Conservation (phyloP, 2,797 vertebrate genomes). For the Enteromius viviparus region DNA sequence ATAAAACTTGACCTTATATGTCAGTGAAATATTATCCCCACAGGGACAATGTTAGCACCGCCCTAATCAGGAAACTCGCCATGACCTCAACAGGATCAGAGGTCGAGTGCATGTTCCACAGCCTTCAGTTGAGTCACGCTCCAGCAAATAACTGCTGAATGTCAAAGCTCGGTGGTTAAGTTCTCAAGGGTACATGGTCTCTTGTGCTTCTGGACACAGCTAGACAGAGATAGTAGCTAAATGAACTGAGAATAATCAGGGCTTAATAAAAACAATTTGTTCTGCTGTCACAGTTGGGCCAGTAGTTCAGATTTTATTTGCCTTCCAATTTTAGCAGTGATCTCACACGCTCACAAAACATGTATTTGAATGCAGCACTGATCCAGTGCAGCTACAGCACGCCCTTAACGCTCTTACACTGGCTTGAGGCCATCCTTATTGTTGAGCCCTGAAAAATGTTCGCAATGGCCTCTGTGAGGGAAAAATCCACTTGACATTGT, state of each 20-base stretch:
- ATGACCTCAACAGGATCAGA: slow-evolving; percentile 23
- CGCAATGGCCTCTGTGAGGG: slow-evolving; percentile 11
- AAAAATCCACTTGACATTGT: slow-evolving; percentile 17
- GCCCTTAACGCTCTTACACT: neutral
- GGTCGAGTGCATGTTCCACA: slow-evolving; percentile 12
- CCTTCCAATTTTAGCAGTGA: slow-evolving; percentile 1
- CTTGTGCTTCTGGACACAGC: slow-evolving; percentile 10
- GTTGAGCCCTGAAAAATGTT: neutral
- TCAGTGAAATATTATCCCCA: slow-evolving; percentile 19
- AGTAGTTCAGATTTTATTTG: slow-evolving; percentile 16
- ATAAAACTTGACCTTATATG: slow-evolving; percentile 21
- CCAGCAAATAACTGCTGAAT: slow-evolving; percentile 12
- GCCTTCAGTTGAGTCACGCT: slow-evolving; percentile 12
- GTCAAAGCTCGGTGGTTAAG: neutral
- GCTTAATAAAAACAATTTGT: neutral
- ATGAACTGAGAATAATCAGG: slow-evolving; percentile 25
- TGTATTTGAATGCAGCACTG: neutral
- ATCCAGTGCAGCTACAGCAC: neutral
- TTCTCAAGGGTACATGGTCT: slow-evolving; percentile 33
- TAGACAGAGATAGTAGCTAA: slow-evolving; percentile 17
- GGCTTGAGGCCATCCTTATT: neutral
- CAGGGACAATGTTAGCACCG: neutral
- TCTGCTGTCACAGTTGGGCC: slow-evolving; percentile 13
- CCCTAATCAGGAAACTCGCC: slow-evolving; percentile 27
- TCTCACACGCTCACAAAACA: neutral